These are phyloP conservation scores for Anguilla japonica DNA, from an alignment of 2,113 vertebrate genomes.

Conservation along the genomic window DNA sequence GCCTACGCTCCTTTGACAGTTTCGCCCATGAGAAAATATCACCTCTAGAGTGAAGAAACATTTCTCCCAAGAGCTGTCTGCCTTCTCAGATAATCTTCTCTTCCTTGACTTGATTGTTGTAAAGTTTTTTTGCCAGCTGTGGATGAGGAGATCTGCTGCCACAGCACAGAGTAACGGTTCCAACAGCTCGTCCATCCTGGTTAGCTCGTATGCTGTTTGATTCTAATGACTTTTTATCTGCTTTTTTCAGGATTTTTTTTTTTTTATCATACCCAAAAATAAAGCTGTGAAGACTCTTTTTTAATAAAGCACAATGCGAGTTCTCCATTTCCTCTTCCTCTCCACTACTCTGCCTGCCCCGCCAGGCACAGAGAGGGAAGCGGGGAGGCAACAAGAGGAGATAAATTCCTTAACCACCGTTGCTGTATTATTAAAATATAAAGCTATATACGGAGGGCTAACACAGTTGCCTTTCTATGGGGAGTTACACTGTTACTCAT, in stretches of 20 bases:
- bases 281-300: conserved; percentile 50
- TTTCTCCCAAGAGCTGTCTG: background rate
- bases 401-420: background rate
- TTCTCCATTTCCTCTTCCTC: conserved; percentile 27
- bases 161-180: background rate
- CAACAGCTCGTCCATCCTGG: background rate
- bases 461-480: background rate
- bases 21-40: background rate
- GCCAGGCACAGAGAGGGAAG: conserved; percentile 27
- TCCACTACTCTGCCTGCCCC: conserved; percentile 41
- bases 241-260: conserved; percentile 6
- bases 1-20: background rate
- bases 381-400: conserved; percentile 19
- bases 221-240: background rate
- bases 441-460: background rate
- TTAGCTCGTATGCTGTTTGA: background rate
- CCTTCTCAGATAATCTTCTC: background rate
- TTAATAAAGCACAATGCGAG: conserved; percentile 2
- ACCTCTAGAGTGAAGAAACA: background rate
- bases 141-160: background rate
- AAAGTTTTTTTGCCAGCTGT: background rate
- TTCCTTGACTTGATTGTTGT: background rate
- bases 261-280: conserved; percentile 52
- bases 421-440: background rate
- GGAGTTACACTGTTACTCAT: background rate